phyloP scores from a whole-genome alignment of 2,888 invertebrate species.

The Hypsopygia costalis region DNA sequence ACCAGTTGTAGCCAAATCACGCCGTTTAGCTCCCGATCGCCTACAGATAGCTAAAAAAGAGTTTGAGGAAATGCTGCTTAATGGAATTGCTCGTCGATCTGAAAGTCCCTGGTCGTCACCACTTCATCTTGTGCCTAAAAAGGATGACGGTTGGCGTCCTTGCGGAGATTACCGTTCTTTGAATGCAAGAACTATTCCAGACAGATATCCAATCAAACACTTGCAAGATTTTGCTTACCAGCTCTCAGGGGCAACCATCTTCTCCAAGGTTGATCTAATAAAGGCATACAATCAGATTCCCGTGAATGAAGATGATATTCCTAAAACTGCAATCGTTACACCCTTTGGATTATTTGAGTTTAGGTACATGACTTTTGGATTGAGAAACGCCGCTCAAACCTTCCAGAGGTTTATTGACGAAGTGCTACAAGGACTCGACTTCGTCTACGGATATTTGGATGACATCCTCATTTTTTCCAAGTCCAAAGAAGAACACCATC shows the following conservation, averaged over 20 bases:
- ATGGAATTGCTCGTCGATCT: conserved; percentile 11
- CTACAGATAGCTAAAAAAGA: conserved; percentile 1
- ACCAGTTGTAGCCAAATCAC: conserved; percentile 14
- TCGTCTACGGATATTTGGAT: background rate
- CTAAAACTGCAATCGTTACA: background rate
- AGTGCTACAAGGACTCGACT: background rate
- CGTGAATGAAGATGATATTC: background rate
- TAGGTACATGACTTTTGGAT: no score
- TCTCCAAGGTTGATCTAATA: conserved; percentile 6
- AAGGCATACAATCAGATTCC: conserved; percentile 25
- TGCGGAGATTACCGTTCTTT: background rate
- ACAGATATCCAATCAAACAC: conserved; percentile 12
- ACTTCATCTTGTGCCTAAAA: background rate
- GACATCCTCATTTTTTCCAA: background rate
- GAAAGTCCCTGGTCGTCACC: conserved; percentile 16
- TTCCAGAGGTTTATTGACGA: background rate
- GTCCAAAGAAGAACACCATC: background rate
- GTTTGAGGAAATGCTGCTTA: conserved; percentile 14
- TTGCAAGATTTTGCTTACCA: conserved; percentile 13
- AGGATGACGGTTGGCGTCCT: background rate
- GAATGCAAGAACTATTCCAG: conserved; percentile 10
- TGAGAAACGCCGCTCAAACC: no score
- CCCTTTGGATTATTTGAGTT: no score
- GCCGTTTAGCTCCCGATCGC: conserved; percentile 14
- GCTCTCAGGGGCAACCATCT: conserved; percentile 9